Evolutionary conservation across 2,888 invertebrate species (phyloP).

Genomic region (Hirtodrosophila confusa): DNA sequence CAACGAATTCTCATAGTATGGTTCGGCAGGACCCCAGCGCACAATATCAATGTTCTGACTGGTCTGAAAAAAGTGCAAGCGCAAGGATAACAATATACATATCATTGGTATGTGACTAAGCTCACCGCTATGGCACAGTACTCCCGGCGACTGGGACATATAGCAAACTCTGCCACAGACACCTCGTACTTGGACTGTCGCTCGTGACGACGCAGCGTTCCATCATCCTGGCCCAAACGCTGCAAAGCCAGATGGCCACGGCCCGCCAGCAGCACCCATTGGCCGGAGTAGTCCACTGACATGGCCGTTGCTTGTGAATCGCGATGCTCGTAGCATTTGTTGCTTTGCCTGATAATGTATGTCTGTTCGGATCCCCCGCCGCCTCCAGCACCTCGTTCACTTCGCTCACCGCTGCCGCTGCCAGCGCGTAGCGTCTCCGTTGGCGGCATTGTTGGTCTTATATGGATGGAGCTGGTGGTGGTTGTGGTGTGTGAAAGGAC

Average conservation of each 20-base stretch:
- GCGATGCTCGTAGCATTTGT: conserved; percentile 88
- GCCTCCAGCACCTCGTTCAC: conserved; percentile 25
- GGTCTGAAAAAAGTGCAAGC: conserved; percentile 86
- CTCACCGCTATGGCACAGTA: conserved; percentile 95
- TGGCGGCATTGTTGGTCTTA: conserved; percentile 64
- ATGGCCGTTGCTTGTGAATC: conserved; percentile 96
- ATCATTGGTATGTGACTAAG: conserved; percentile 26
- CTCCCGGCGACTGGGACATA: conserved; percentile 90
- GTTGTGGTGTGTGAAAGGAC: conserved; percentile 2
- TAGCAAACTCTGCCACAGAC: conserved; percentile 96
- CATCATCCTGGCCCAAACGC: conserved; percentile 85
- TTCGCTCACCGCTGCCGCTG: conserved; percentile 43
- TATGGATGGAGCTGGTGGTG: conserved; percentile 1
- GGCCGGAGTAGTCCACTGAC: conserved; percentile 91
- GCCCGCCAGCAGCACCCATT: conserved; percentile 94
- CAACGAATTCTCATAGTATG: conserved; percentile 89
- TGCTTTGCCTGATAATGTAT: conserved; percentile 80
- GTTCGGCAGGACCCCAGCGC: conserved; percentile 90
- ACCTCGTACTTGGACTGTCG: conserved; percentile 97
- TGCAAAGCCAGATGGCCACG: conserved; percentile 90
- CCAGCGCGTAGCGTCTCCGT: conserved; percentile 72
- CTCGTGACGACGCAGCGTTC: conserved; percentile 90
- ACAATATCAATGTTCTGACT: conserved; percentile 95
- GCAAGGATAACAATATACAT: background rate
- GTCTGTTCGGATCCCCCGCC: conserved; percentile 66